Conservation (phyloP, 2,113 vertebrate species). For the Sardina pilchardus region DNA sequence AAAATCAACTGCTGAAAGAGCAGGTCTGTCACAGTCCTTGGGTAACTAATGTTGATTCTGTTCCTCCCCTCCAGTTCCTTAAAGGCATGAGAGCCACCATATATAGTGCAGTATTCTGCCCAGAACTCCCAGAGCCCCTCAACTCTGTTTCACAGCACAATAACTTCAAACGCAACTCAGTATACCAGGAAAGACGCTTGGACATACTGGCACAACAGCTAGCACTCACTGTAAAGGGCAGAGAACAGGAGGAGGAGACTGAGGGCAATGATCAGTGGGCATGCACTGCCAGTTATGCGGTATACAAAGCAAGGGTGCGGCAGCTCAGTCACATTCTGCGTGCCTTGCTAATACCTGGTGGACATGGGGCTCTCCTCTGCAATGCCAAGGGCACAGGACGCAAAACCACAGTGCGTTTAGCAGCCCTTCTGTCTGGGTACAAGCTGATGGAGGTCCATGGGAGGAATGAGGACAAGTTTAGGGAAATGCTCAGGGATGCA, state of each 20-base stretch:
- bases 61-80: slow-evolving; percentile 41
- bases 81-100: slow-evolving; percentile 45
- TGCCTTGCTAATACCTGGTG: slow-evolving; percentile 68
- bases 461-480: slow-evolving; percentile 56
- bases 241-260: slow-evolving; percentile 33
- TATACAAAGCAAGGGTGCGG: slow-evolving; percentile 61
- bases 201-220: slow-evolving; percentile 62
- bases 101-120: slow-evolving; percentile 63
- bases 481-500: slow-evolving; percentile 67
- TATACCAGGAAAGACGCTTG: slow-evolving; percentile 67
- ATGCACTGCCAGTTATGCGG: slow-evolving; percentile 42
- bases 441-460: slow-evolving; percentile 68
- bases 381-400: slow-evolving; percentile 70
- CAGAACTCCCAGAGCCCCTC: slow-evolving; percentile 51
- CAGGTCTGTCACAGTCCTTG: neutral
- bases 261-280: neutral
- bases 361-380: slow-evolving; percentile 74
- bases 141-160: slow-evolving; percentile 31
- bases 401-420: slow-evolving; percentile 70
- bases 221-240: slow-evolving; percentile 38
- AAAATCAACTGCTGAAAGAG: neutral
- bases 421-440: slow-evolving; percentile 62
- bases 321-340: slow-evolving; percentile 76
- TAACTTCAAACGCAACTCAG: slow-evolving; percentile 35
- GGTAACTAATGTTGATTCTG: neutral